Conservation (phyloP, 1,140 invertebrate species). For the Elymnias hypermnestra region DNA sequence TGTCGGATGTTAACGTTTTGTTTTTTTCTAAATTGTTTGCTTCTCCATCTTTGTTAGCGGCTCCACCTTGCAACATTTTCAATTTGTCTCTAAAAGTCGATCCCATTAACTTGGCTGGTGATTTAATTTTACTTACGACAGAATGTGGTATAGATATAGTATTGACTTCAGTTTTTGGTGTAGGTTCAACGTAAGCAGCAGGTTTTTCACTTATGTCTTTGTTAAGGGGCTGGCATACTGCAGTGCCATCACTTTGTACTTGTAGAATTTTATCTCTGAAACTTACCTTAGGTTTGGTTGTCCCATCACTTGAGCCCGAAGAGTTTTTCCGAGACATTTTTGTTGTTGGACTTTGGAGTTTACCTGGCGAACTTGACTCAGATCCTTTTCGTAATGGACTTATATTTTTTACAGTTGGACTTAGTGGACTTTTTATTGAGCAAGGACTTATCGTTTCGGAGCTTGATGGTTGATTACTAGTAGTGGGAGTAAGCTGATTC, state of each 20-base stretch:
- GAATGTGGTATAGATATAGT: slow-evolving; percentile 73
- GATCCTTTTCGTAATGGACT: slow-evolving; percentile 69
- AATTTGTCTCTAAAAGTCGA: slow-evolving; percentile 69
- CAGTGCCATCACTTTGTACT: slow-evolving; percentile 69
- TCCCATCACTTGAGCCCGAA: slow-evolving; percentile 68
- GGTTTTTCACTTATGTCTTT: slow-evolving; percentile 63
- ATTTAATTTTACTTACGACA: slow-evolving; percentile 74
- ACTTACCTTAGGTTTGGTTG: slow-evolving; percentile 69
- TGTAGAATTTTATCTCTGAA: slow-evolving; percentile 74
- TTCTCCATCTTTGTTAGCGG: slow-evolving; percentile 40
- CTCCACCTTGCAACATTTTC: slow-evolving; percentile 60
- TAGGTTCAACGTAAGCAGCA: slow-evolving; percentile 60
- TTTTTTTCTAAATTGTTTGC: slow-evolving; percentile 40
- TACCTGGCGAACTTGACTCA: slow-evolving; percentile 68
- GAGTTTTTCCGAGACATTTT: slow-evolving; percentile 71
- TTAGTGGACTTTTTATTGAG: slow-evolving; percentile 71
- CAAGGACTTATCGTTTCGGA: slow-evolving; percentile 71
- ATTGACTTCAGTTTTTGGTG: slow-evolving; percentile 62
- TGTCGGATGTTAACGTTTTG: slow-evolving; percentile 37
- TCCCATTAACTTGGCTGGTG: slow-evolving; percentile 66
- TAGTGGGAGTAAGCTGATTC: slow-evolving; percentile 55
- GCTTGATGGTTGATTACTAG: slow-evolving; percentile 66
- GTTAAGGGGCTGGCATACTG: slow-evolving; percentile 60
- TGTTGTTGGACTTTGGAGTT: slow-evolving; percentile 66
- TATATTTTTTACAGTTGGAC: slow-evolving; percentile 69